phyloP scores from a whole-genome alignment of 2,888 invertebrate species.

The Operophtera brumata region DNA sequence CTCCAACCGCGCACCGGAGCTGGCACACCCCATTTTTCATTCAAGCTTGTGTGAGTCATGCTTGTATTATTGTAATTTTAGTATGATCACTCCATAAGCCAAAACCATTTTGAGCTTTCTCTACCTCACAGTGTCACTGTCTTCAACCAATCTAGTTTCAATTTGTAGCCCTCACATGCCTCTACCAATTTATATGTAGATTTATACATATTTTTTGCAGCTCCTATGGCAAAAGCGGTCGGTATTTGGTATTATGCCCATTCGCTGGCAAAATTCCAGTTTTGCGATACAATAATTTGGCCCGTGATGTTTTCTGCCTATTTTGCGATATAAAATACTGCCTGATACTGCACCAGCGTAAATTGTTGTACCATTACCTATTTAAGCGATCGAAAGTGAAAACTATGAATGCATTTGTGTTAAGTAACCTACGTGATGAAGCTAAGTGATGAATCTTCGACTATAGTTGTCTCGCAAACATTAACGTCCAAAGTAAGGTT shows the following conservation, averaged over 20 bases:
- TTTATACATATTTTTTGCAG: constrained; percentile 40
- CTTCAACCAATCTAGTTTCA: constrained; percentile 47
- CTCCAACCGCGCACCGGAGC: too few species aligned
- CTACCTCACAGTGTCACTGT: constrained; percentile 23
- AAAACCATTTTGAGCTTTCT: background rate
- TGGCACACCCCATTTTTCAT: too few species aligned
- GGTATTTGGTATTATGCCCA: constrained; percentile 25
- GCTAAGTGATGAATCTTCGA: too few species aligned
- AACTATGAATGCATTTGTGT: too few species aligned
- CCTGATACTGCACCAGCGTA: background rate
- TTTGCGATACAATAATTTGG: constrained; percentile 32
- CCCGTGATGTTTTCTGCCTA: constrained; percentile 24
- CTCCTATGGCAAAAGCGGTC: constrained; percentile 25
- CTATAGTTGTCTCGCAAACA: too few species aligned
- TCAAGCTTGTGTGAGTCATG: too few species aligned
- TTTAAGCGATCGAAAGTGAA: too few species aligned
- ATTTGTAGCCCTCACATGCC: constrained; percentile 38
- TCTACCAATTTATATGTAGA: constrained; percentile 44
- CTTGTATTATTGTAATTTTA: too few species aligned
- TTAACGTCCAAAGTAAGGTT: too few species aligned
- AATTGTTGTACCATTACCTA: background rate
- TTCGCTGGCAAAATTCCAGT: constrained; percentile 33
- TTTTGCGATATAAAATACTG: constrained; percentile 16
- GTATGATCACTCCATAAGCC: too few species aligned
- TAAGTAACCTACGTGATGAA: too few species aligned